Evolutionary conservation across 2,113 vertebrate genomes (phyloP).

Genomic region (Helogale parvula): DNA sequence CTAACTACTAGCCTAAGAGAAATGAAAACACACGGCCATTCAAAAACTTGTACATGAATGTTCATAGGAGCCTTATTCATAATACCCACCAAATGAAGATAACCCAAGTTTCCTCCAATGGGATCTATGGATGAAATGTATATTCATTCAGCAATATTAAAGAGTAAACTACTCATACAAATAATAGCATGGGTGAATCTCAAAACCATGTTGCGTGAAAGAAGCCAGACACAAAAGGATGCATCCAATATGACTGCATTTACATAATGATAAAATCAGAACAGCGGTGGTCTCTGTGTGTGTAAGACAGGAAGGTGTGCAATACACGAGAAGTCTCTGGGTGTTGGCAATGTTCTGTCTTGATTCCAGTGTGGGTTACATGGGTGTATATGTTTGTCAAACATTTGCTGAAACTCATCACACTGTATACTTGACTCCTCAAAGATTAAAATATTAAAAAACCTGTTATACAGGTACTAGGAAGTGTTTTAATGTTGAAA

Average conservation of each 20-base stretch:
- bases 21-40: not conserved
- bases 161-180: not conserved
- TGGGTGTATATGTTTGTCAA: not conserved
- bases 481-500: conserved; percentile 47
- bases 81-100: not conserved
- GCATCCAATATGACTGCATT: not conserved
- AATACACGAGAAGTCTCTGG: not conserved
- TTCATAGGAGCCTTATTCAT: not conserved
- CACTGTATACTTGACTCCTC: not conserved
- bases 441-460: not conserved
- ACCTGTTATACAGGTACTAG: not conserved
- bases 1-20: not conserved
- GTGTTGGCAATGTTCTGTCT: not conserved
- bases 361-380: not conserved
- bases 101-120: not conserved
- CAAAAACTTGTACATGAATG: not conserved
- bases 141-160: not conserved
- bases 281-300: not conserved
- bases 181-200: not conserved
- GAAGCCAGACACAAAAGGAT: not conserved
- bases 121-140: not conserved
- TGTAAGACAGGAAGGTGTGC: not conserved
- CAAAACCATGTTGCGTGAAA: conserved; percentile 16
- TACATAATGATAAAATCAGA: not conserved
- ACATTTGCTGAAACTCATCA: conserved; percentile 17